These are phyloP conservation scores for Pseudochromis fuscus DNA, from an alignment of 2,797 vertebrate genomes.

Conservation along the genomic window DNA sequence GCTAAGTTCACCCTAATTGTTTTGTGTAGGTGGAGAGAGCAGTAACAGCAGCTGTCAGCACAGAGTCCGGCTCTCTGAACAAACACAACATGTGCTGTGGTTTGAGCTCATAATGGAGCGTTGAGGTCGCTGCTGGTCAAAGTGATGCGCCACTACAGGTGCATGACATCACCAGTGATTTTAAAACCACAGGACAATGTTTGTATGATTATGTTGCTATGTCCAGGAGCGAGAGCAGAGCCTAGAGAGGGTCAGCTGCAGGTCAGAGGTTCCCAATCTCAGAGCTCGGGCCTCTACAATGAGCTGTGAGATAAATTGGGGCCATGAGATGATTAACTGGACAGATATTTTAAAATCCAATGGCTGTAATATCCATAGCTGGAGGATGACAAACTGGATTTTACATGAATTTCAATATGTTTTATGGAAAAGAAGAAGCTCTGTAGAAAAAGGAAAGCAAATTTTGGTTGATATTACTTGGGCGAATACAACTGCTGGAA, in stretches of 20 bases:
- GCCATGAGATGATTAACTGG: not conserved
- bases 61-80: slow-evolving; percentile 20
- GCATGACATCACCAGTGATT: slow-evolving; percentile 3
- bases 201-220: slow-evolving; percentile 16
- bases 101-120: slow-evolving; percentile 28
- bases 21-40: slow-evolving; percentile 45
- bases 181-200: slow-evolving; percentile 15
- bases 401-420: too few species aligned
- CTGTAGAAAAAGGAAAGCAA: too few species aligned
- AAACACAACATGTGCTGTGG: slow-evolving; percentile 34
- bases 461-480: too few species aligned
- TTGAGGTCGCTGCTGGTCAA: slow-evolving; percentile 1
- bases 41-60: slow-evolving; percentile 28
- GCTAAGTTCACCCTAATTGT: slow-evolving; percentile 38
- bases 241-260: not conserved
- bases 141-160: slow-evolving; percentile 14
- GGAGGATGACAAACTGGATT: too few species aligned
- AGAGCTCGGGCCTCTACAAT: not conserved
- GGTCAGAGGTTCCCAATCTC: not conserved
- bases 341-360: too few species aligned
- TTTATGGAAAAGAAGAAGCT: too few species aligned
- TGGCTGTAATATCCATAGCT: too few species aligned
- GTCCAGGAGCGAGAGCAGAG: not conserved
- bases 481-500: too few species aligned
- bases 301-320: not conserved